Conservation (phyloP, 2,888 invertebrate genomes). For the Omphaloscelis lunosa region DNA sequence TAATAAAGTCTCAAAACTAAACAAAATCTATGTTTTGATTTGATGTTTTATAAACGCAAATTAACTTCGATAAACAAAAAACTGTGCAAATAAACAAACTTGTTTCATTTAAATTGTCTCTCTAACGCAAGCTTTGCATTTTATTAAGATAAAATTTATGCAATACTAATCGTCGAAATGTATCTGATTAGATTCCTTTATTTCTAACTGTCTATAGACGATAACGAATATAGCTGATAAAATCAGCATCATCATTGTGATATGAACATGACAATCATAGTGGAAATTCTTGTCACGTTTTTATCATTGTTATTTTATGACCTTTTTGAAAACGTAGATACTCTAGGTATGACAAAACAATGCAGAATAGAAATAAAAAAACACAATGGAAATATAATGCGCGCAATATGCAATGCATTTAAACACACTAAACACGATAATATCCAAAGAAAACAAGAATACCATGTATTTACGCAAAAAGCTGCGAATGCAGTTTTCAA, state of each 20-base stretch:
- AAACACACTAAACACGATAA: background rate
- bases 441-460: constrained; percentile 10
- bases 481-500: background rate
- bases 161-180: constrained; percentile 18
- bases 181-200: constrained; percentile 31
- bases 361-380: constrained; percentile 5
- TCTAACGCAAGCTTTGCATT: constrained; percentile 32
- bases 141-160: constrained; percentile 15
- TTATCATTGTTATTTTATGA: constrained; percentile 34
- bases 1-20: constrained; percentile 27
- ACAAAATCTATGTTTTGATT: background rate
- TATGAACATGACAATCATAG: constrained; percentile 32
- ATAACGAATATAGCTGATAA: constrained; percentile 43
- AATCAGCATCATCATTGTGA: constrained; percentile 28
- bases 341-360: constrained; percentile 15
- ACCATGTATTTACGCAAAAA: too few relatives aligned
- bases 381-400: constrained; percentile 7
- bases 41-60: constrained; percentile 23
- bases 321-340: constrained; percentile 19
- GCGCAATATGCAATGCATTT: background rate
- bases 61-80: constrained; percentile 39
- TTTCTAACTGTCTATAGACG: constrained; percentile 17
- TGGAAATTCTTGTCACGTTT: constrained; percentile 48
- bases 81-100: constrained; percentile 49
- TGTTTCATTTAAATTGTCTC: constrained; percentile 16